Percentiles rank a stretch among this genome's conserved stretches.
Evolutionary conservation across 2,888 invertebrate genomes (phyloP).

Genomic region (Napeogenes sylphis): DNA sequence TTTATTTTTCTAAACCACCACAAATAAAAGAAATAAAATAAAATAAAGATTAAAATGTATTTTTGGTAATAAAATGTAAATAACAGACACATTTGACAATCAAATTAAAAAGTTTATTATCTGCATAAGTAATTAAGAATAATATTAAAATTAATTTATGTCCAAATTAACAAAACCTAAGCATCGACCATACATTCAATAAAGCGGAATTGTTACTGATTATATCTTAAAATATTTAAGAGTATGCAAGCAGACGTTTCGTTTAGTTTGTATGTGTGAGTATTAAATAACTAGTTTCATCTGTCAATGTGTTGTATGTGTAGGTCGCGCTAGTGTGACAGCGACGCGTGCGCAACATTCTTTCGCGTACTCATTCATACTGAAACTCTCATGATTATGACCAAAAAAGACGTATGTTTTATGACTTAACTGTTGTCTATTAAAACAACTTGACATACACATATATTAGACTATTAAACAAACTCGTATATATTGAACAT

Average conservation of each 20-base stretch:
- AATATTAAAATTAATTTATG: constrained; percentile 1
- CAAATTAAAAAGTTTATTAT: neutral
- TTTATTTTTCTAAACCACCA: too few relatives aligned
- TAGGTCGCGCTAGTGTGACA: constrained; percentile 19
- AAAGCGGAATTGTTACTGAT: neutral
- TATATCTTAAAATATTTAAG: constrained; percentile 9
- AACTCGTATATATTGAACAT: too few relatives aligned
- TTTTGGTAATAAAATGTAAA: too few relatives aligned
- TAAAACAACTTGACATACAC: neutral
- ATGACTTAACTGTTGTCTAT: constrained; percentile 1
- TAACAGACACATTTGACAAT: too few relatives aligned
- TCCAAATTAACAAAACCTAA: neutral
- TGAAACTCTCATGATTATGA: constrained; percentile 5
- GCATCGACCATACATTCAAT: neutral
- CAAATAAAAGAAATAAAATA: too few relatives aligned
- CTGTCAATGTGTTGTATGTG: constrained; percentile 26
- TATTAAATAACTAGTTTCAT: constrained; percentile 27
- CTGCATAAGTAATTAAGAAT: neutral
- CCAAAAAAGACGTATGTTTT: neutral
- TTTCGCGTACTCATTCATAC: constrained; percentile 24
- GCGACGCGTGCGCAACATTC: constrained; percentile 28
- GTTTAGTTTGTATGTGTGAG: constrained; percentile 30
- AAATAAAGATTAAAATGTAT: too few relatives aligned
- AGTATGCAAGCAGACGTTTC: constrained; percentile 21
- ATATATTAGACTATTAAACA: too few relatives aligned